These are phyloP conservation scores for Otus scops DNA, from an alignment of 2,797 vertebrate genomes.

Conservation along the genomic window DNA sequence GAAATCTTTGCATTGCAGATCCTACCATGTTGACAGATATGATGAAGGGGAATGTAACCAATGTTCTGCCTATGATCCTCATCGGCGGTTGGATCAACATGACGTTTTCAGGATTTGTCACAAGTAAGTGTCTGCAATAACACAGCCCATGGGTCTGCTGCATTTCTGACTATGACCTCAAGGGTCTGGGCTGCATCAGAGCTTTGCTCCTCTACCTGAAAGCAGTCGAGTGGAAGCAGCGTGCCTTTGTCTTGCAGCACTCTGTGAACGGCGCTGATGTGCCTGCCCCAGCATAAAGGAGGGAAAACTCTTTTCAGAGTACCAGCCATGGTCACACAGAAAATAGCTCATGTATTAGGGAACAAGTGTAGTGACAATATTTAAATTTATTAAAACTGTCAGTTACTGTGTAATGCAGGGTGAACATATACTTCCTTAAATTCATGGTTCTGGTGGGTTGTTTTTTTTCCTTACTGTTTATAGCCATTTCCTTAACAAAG, in stretches of 20 bases:
- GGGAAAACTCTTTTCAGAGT: not conserved
- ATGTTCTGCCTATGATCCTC: conserved; percentile 98
- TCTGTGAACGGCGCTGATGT: not conserved
- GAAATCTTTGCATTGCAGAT: conserved; percentile 74
- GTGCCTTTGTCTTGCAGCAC: not conserved
- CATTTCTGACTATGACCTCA: not conserved
- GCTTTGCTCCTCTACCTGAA: not conserved
- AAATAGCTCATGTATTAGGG: not conserved
- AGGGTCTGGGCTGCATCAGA: not conserved
- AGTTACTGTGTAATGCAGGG: not conserved
- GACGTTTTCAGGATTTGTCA: conserved; percentile 99
- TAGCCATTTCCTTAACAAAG: not conserved
- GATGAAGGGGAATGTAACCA: conserved; percentile 99
- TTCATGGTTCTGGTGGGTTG: not conserved
- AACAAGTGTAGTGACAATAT: not conserved
- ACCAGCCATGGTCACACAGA: not conserved
- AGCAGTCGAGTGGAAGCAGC: not conserved
- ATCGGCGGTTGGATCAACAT: conserved; percentile 99
- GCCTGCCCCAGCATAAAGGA: not conserved
- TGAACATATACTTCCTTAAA: not conserved
- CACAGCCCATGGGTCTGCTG: accelerated
- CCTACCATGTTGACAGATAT: conserved; percentile 99
- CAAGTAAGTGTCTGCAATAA: conserved; percentile 82
- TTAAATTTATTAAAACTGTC: not conserved
- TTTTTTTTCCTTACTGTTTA: not conserved